phyloP scores from a whole-genome alignment of 1,140 invertebrate species.

The Lerema accius region DNA sequence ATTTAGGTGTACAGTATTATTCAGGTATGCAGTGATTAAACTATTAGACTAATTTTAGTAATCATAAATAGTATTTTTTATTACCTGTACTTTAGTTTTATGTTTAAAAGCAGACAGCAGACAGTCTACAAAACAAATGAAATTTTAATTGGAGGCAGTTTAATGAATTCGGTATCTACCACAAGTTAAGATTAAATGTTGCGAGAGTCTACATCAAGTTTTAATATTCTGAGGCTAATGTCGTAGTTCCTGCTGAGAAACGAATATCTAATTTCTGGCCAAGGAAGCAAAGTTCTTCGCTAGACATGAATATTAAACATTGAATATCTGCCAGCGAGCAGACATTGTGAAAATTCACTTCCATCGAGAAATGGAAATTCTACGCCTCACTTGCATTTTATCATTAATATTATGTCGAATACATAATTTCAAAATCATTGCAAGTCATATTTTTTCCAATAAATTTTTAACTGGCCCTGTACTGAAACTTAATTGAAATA shows the following conservation, averaged over 20 bases:
- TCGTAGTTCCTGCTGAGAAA: constrained; percentile 51
- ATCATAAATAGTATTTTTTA: too few relatives aligned
- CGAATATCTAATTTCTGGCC: constrained; percentile 63
- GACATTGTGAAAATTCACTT: constrained; percentile 60
- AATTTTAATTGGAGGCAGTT: too few relatives aligned
- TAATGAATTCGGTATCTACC: too few relatives aligned
- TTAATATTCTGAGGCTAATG: constrained; percentile 49
- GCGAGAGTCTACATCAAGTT: constrained; percentile 31
- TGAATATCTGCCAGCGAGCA: constrained; percentile 57
- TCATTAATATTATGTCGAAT: constrained; percentile 60
- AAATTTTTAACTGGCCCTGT: neutral
- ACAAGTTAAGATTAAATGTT: constrained; percentile 13
- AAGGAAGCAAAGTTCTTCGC: constrained; percentile 57
- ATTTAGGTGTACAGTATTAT: too few relatives aligned
- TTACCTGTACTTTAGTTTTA: too few relatives aligned
- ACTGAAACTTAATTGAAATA: too few relatives aligned
- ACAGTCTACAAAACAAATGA: too few relatives aligned
- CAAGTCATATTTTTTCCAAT: neutral
- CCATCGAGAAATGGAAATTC: constrained; percentile 58
- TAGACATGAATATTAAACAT: constrained; percentile 65
- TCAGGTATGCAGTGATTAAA: too few relatives aligned
- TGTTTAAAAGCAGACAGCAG: too few relatives aligned
- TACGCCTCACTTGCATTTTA: constrained; percentile 56
- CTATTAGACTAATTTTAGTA: too few relatives aligned
- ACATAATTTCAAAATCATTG: constrained; percentile 35